phyloP scores from a whole-genome alignment of 2,797 vertebrate genomes.

The Cyclura pinguis region DNA sequence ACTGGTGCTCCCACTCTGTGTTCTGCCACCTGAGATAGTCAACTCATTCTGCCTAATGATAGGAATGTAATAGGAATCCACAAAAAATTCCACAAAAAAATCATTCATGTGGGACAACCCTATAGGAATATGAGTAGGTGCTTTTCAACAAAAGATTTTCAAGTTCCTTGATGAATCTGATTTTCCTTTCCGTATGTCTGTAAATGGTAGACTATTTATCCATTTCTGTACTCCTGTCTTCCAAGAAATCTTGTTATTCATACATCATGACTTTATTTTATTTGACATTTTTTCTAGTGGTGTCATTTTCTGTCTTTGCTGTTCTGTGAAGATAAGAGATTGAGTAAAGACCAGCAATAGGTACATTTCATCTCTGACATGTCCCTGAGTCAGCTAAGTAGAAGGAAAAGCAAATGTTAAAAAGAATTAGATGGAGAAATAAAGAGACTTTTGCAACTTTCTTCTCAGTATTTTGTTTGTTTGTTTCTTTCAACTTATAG shows the following conservation, averaged over 20 bases:
- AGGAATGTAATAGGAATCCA: neutral
- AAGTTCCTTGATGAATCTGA: neutral
- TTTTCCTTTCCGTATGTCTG: neutral
- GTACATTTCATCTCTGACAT: conserved; percentile 12
- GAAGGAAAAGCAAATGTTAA: neutral
- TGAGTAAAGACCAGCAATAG: neutral
- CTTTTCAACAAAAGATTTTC: neutral
- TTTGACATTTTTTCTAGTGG: neutral
- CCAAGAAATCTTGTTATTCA: conserved; percentile 6
- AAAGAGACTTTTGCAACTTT: conserved; percentile 23
- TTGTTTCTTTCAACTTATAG: neutral
- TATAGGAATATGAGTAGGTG: neutral
- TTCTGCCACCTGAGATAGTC: too few species aligned
- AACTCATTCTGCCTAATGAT: neutral
- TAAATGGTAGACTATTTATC: neutral
- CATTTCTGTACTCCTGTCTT: neutral
- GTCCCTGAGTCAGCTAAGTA: neutral
- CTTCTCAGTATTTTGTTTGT: neutral
- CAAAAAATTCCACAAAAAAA: neutral
- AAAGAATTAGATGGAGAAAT: neutral
- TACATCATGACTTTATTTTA: neutral
- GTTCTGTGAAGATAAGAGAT: neutral
- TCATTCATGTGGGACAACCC: neutral
- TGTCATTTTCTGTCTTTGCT: conserved; percentile 15
- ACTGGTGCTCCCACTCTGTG: too few species aligned